A percentile compares a stretch with the other conserved stretches of the same genome.
These are phyloP conservation scores for Orchestia grillus DNA, from an alignment of 1,140 invertebrate genomes.

Conservation along the genomic window DNA sequence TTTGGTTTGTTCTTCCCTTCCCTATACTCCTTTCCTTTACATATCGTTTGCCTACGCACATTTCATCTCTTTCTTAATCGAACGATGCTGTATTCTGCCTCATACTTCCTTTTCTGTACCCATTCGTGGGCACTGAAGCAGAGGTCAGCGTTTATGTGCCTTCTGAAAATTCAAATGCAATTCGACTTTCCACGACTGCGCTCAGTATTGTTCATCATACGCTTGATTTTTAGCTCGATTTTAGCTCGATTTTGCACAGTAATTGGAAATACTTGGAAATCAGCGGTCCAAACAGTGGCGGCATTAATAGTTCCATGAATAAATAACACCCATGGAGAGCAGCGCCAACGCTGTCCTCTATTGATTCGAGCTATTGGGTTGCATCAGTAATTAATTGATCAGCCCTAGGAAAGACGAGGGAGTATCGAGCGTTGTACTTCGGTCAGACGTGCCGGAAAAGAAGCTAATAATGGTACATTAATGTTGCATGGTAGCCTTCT, in stretches of 20 bases:
- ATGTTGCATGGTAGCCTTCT: not conserved
- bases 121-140: too few species aligned
- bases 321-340: not conserved
- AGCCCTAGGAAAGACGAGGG: not conserved
- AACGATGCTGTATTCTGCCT: too few species aligned
- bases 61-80: too few species aligned
- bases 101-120: too few species aligned
- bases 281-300: not conserved
- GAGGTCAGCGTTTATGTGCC: too few species aligned
- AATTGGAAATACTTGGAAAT: not conserved
- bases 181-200: too few species aligned
- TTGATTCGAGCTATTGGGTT: not conserved
- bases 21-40: too few species aligned
- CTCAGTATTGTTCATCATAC: too few species aligned
- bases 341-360: not conserved
- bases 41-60: too few species aligned
- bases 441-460: not conserved
- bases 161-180: too few species aligned
- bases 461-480: not conserved
- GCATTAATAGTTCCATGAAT: not conserved
- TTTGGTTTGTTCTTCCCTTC: too few species aligned
- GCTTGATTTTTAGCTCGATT: not conserved
- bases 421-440: not conserved
- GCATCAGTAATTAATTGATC: not conserved
- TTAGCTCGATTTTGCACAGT: not conserved